These are phyloP conservation scores for Drosophila miranda DNA, from an alignment of 1,140 invertebrate genomes.

Conservation along the genomic window DNA sequence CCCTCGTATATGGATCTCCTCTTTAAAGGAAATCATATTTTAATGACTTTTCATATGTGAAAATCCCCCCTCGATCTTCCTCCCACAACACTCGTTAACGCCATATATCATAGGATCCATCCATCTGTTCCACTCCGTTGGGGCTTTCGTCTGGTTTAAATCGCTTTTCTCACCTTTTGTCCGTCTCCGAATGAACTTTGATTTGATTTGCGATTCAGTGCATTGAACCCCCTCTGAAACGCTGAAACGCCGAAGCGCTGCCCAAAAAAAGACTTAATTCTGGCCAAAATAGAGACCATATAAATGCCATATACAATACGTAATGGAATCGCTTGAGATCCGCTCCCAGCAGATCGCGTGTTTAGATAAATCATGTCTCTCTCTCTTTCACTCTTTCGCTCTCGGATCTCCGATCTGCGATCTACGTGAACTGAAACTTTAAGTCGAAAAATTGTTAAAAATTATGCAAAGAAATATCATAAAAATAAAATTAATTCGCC, in stretches of 20 bases:
- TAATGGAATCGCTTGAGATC: constrained; percentile 30
- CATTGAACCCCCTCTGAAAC: constrained; percentile 24
- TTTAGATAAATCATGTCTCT: constrained; percentile 33
- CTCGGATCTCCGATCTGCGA: constrained; percentile 6
- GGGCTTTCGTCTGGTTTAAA: constrained; percentile 4
- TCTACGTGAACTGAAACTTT: constrained; percentile 41
- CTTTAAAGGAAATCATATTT: too few species aligned
- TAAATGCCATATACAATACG: constrained; percentile 27
- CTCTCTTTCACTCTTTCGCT: constrained; percentile 6
- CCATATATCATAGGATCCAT: neutral
- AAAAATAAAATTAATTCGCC: constrained; percentile 34
- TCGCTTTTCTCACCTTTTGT: constrained; percentile 30
- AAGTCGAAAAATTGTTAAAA: constrained; percentile 16
- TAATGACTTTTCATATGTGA: too few species aligned
- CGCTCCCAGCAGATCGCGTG: constrained; percentile 40
- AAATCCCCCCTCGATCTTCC: too few species aligned
- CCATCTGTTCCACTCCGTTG: constrained; percentile 16
- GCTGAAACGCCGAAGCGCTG: neutral
- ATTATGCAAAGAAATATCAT: constrained; percentile 30
- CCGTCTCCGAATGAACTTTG: constrained; percentile 28
- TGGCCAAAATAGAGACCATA: constrained; percentile 19
- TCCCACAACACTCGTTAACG: too few species aligned
- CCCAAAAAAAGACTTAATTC: constrained; percentile 29
- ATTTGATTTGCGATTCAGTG: constrained; percentile 41
- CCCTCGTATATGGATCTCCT: too few species aligned